Evolutionary conservation across 2,797 vertebrate species (phyloP), one percentile per base, ranked within the genome.

Genomic region (Anabas testudineus): DNA sequence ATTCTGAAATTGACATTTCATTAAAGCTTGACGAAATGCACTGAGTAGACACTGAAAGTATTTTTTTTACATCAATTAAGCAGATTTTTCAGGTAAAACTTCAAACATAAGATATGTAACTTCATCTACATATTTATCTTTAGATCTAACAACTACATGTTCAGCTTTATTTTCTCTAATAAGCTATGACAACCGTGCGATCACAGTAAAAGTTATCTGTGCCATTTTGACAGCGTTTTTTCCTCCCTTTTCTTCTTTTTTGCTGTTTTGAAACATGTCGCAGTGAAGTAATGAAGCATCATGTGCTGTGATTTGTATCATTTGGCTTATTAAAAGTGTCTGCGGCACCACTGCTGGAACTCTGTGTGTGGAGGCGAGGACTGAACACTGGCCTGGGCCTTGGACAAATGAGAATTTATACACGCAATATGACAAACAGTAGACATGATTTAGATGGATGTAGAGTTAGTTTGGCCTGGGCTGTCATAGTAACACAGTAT

Each of bases 1-100:
- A 34, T 69, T 79, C 39, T n/a, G 62, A 66, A 79, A 80, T 19
- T 68, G 81, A 78, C 83, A 83, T 88, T 84, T 77, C 80, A 89
- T 84, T 76, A 83, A 81, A 75, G 63, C 77, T 74, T 63, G 30
- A 47, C 32, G 9, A 49, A 49, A 71, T 43, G 64, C 36, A 36
- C 26, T 18, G 37, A 79, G 47, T 39, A 71, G 41, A 52, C 59
- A 30, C 18, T 19, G 1, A 60, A 49, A 49, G 18, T 42, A 0
- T 28, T 22, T 22, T 22, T 22, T 16, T 39, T 8, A 16, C 22
- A 46, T 49, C 36, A 70, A 65, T 65, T 34, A 66, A 12, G 24
- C 7, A 1, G 10, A 10, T 34, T 48, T 71, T 52, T 47, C 26
- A 48, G 15, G 13, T 21, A 63, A 30, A 41, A 37, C 18, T 74